phyloP scores from a whole-genome alignment of 2,888 invertebrate genomes.

The Agonum fuliginosum region DNA sequence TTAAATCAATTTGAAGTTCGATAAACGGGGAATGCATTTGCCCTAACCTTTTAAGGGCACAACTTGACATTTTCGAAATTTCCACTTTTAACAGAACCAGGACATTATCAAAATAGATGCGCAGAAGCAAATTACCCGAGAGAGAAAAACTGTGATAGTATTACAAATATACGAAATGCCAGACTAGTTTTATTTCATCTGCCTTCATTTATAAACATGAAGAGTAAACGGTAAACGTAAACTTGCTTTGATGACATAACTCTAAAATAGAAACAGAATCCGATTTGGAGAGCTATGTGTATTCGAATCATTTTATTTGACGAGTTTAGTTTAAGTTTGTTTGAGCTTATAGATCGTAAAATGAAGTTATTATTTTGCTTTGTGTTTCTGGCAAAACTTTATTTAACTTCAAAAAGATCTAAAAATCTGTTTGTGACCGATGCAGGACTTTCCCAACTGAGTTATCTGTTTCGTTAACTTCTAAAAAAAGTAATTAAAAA shows the following conservation, averaged over 20 bases:
- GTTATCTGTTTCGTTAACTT: no score
- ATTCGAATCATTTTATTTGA: conserved; percentile 21
- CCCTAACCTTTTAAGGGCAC: neutral
- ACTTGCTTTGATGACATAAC: conserved; percentile 24
- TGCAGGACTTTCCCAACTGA: no score
- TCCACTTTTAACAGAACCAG: neutral
- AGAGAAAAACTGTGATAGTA: conserved; percentile 17
- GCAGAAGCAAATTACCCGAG: neutral
- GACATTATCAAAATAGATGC: neutral
- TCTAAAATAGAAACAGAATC: neutral
- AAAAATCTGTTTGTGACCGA: no score
- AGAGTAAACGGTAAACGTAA: conserved; percentile 14
- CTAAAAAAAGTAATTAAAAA: no score
- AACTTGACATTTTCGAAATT: conserved; percentile 22
- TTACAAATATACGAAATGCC: conserved; percentile 15
- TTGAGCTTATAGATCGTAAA: conserved; percentile 43
- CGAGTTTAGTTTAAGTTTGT: conserved; percentile 23
- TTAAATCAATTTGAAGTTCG: conserved; percentile 16
- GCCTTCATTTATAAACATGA: conserved; percentile 23
- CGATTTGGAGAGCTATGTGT: conserved; percentile 11
- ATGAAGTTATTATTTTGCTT: conserved; percentile 21
- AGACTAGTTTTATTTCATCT: conserved; percentile 2
- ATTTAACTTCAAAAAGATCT: neutral
- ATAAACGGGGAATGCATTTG: conserved; percentile 16
- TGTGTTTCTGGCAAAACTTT: neutral